A percentile compares a stretch with the other conserved stretches of the same genome.
phyloP scores from a whole-genome alignment of 1,140 invertebrate species.

The Venturia canescens region DNA sequence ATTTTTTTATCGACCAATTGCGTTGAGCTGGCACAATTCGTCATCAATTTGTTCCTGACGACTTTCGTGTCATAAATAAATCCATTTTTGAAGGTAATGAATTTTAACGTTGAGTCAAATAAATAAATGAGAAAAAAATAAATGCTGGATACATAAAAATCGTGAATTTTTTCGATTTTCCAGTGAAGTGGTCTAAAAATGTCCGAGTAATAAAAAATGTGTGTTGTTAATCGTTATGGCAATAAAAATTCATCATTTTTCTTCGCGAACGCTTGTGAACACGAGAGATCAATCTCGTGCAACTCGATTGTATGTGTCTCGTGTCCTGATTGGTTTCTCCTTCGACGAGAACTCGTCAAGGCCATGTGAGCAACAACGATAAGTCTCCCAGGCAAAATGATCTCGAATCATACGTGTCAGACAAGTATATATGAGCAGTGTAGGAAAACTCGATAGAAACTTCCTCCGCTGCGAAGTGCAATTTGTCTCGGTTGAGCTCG shows the following conservation, averaged over 20 bases:
- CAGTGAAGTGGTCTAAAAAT: too few species aligned
- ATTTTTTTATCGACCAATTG: background rate
- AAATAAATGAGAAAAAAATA: too few species aligned
- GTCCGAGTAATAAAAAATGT: too few species aligned
- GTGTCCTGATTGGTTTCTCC: conserved; percentile 23
- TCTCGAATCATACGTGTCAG: conserved; percentile 5
- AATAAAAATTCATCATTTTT: background rate
- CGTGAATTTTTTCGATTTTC: too few species aligned
- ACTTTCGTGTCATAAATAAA: too few species aligned
- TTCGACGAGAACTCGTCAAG: conserved; percentile 26
- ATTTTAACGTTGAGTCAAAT: too few species aligned
- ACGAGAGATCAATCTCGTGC: background rate
- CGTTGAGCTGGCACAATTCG: too few species aligned
- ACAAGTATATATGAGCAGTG: background rate
- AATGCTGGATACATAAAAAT: too few species aligned
- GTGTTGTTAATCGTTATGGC: too few species aligned
- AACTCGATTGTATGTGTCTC: background rate
- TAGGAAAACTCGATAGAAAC: background rate
- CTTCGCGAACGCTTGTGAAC: background rate
- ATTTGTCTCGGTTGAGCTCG: conserved; percentile 14
- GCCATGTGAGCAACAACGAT: conserved; percentile 9
- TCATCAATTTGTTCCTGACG: too few species aligned
- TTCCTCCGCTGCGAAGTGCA: conserved; percentile 7
- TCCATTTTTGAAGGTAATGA: too few species aligned
- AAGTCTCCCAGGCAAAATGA: too few species aligned